Evolutionary conservation across 2,113 vertebrate genomes (phyloP).

Genomic region (Festucalex cinctus): DNA sequence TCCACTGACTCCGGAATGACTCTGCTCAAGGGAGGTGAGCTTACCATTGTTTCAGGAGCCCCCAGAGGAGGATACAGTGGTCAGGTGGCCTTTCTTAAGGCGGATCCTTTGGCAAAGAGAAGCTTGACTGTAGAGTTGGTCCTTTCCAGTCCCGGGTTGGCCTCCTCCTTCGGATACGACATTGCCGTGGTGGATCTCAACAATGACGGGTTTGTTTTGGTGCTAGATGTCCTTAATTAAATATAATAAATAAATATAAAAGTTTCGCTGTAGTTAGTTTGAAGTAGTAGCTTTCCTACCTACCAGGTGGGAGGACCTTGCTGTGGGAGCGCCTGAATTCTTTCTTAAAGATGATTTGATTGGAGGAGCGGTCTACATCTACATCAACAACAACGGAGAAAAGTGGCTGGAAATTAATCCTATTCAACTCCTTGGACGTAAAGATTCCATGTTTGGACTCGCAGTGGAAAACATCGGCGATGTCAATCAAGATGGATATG

Average conservation of each 20-base stretch:
- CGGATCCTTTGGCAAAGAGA: slow-evolving; percentile 53
- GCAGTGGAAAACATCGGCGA: slow-evolving; percentile 87
- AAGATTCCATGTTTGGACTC: slow-evolving; percentile 89
- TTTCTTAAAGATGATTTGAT: slow-evolving; percentile 78
- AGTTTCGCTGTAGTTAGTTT: neutral
- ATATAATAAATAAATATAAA: no score
- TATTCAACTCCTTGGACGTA: slow-evolving; percentile 75
- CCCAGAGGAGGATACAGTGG: slow-evolving; percentile 88
- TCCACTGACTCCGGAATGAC: slow-evolving; percentile 85
- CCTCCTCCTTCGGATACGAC: slow-evolving; percentile 92
- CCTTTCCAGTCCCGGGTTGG: slow-evolving; percentile 84
- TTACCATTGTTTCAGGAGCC: slow-evolving; percentile 87
- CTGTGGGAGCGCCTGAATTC: slow-evolving; percentile 87
- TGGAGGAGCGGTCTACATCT: slow-evolving; percentile 86
- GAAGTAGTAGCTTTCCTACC: neutral
- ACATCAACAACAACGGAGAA: slow-evolving; percentile 79
- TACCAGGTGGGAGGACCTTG: slow-evolving; percentile 88
- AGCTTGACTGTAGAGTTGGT: slow-evolving; percentile 74
- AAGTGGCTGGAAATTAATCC: slow-evolving; percentile 76
- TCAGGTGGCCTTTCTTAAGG: slow-evolving; percentile 81
- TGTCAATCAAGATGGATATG: slow-evolving; percentile 83
- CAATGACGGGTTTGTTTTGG: slow-evolving; percentile 76
- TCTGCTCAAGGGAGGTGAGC: slow-evolving; percentile 76
- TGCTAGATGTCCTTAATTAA: neutral
- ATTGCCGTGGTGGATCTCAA: slow-evolving; percentile 88